These are phyloP conservation scores for Rhinichthys osculus DNA, from an alignment of 2,797 vertebrate species.

Conservation along the genomic window DNA sequence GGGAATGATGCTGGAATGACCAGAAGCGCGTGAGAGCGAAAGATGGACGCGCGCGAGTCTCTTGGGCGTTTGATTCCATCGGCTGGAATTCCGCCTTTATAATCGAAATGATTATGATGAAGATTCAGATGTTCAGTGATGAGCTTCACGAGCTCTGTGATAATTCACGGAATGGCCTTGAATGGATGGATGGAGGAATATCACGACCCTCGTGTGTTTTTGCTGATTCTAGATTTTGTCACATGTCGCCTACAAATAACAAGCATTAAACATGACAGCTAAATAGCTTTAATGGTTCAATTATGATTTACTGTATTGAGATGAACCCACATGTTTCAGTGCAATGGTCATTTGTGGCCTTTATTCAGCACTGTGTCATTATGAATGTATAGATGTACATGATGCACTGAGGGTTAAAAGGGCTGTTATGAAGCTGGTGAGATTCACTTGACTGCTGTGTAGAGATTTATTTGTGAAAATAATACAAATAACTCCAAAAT, in stretches of 20 bases:
- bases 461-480: neutral
- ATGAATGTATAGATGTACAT: neutral
- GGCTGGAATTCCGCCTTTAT: neutral
- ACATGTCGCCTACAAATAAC: neutral
- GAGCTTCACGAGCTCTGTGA: neutral
- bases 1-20: constrained; percentile 6
- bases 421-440: neutral
- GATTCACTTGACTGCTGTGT: neutral
- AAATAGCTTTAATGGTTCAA: neutral
- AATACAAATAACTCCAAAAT: neutral
- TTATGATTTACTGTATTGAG: neutral
- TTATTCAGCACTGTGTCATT: neutral
- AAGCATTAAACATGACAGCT: neutral
- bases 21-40: neutral
- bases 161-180: neutral
- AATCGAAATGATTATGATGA: neutral
- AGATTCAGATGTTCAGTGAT: neutral
- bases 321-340: neutral
- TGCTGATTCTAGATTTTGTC: neutral
- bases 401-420: neutral
- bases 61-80: constrained; percentile 2
- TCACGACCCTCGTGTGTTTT: constrained; percentile 12
- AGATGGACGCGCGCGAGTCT: neutral
- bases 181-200: neutral
- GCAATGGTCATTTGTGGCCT: neutral